Evolutionary conservation across 1,140 invertebrate species (phyloP).

Genomic region (Magallana ariakensis): DNA sequence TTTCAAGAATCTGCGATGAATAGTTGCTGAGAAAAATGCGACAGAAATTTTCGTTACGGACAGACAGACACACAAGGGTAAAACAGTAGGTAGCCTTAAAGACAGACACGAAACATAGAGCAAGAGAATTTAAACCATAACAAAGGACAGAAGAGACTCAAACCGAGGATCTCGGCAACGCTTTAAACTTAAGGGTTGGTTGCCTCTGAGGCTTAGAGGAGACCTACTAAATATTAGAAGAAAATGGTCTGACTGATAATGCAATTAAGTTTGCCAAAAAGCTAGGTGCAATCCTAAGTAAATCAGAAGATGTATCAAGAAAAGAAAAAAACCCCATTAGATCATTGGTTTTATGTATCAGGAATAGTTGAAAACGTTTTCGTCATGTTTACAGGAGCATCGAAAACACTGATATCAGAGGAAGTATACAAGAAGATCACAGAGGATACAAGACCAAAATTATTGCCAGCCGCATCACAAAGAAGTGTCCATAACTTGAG

Average conservation of each 20-base stretch:
- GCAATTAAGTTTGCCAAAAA: not conserved
- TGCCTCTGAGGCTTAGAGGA: constrained; percentile 33
- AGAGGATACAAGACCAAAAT: constrained; percentile 23
- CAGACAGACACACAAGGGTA: no score
- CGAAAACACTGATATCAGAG: constrained; percentile 50
- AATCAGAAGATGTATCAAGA: not conserved
- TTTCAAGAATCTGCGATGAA: no score
- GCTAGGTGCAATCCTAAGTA: no score
- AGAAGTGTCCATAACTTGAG: constrained; percentile 8
- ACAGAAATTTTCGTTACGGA: no score
- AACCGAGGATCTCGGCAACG: not conserved
- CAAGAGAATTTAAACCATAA: not conserved
- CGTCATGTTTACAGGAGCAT: constrained; percentile 45
- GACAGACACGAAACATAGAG: no score
- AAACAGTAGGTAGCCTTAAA: no score
- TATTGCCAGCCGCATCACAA: not conserved
- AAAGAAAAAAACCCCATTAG: not conserved
- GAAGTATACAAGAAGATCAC: constrained; percentile 47
- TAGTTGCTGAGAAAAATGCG: no score
- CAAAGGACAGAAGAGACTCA: not conserved
- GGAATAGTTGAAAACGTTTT: constrained; percentile 23
- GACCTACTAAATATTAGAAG: not conserved
- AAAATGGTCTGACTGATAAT: constrained; percentile 34
- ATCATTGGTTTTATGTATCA: constrained; percentile 35
- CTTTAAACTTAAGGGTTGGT: constrained; percentile 17